These are phyloP conservation scores for Alexandromys fortis DNA, from an alignment of 2,113 vertebrate genomes.

Conservation along the genomic window DNA sequence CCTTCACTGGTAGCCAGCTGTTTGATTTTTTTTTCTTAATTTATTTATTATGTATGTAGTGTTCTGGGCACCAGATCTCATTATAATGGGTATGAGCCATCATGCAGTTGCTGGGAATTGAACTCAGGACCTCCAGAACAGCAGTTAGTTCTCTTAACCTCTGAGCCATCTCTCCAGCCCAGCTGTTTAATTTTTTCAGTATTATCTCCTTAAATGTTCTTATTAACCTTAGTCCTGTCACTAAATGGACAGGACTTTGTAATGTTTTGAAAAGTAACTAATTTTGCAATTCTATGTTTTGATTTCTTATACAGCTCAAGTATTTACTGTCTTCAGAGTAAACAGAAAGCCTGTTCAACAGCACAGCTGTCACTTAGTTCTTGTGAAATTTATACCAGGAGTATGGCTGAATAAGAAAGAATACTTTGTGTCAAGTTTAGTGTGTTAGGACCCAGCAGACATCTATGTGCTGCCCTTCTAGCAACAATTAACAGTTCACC, in stretches of 20 bases:
- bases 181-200: constrained; percentile 46
- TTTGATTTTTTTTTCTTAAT: neutral
- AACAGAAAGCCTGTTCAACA: neutral
- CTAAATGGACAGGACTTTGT: neutral
- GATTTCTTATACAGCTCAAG: constrained; percentile 17
- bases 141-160: too few species aligned
- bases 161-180: neutral
- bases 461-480: neutral
- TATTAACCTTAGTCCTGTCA: constrained; percentile 9
- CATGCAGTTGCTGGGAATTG: too few species aligned
- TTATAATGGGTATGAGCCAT: too few species aligned
- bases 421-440: neutral
- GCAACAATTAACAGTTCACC: neutral
- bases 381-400: neutral
- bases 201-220: constrained; percentile 11
- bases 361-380: constrained; percentile 45
- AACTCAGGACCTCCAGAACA: too few species aligned
- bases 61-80: too few species aligned
- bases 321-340: constrained; percentile 16
- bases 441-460: neutral
- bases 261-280: constrained; percentile 19
- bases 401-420: neutral
- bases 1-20: neutral
- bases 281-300: neutral
- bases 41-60: too few species aligned